phyloP scores from a whole-genome alignment of 1,140 invertebrate species.

The Anoplophora glabripennis region DNA sequence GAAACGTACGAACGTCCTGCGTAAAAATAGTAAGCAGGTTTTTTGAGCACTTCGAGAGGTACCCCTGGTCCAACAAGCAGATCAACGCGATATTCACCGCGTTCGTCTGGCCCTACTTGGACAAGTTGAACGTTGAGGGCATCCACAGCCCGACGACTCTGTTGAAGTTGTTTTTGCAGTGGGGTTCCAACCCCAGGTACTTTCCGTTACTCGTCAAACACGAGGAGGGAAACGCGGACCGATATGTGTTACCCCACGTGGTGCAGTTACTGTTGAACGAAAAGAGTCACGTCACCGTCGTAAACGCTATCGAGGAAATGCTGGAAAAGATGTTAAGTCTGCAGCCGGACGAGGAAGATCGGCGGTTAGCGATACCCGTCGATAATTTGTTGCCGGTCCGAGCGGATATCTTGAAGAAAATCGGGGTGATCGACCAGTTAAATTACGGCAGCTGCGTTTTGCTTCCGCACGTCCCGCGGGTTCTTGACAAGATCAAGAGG shows the following conservation, averaged over 20 bases:
- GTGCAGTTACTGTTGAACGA: conserved; percentile 67
- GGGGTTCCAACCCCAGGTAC: conserved; percentile 75
- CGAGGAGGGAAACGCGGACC: conserved; percentile 42
- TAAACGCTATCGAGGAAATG: conserved; percentile 71
- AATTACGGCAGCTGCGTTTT: conserved; percentile 74
- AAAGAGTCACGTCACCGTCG: conserved; percentile 65
- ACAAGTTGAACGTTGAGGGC: conserved; percentile 75
- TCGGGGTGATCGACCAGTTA: conserved; percentile 50
- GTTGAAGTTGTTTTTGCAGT: conserved; percentile 72
- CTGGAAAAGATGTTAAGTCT: conserved; percentile 75
- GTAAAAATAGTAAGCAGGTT: conserved; percentile 66
- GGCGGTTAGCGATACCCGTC: conserved; percentile 43
- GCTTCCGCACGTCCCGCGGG: conserved; percentile 66
- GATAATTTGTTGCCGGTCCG: conserved; percentile 42
- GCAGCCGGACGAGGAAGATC: conserved; percentile 56
- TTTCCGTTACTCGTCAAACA: conserved; percentile 68
- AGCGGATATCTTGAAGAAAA: conserved; percentile 31
- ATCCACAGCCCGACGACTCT: conserved; percentile 80
- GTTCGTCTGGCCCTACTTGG: conserved; percentile 77
- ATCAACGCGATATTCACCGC: conserved; percentile 73
- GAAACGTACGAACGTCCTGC: conserved; percentile 61
- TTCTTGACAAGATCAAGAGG: conserved; percentile 69
- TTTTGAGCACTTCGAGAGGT: conserved; percentile 76
- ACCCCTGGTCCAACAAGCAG: conserved; percentile 68
- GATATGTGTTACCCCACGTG: conserved; percentile 63